Conservation (phyloP, 2,888 invertebrate species). For the Watsonalla cultraria region DNA sequence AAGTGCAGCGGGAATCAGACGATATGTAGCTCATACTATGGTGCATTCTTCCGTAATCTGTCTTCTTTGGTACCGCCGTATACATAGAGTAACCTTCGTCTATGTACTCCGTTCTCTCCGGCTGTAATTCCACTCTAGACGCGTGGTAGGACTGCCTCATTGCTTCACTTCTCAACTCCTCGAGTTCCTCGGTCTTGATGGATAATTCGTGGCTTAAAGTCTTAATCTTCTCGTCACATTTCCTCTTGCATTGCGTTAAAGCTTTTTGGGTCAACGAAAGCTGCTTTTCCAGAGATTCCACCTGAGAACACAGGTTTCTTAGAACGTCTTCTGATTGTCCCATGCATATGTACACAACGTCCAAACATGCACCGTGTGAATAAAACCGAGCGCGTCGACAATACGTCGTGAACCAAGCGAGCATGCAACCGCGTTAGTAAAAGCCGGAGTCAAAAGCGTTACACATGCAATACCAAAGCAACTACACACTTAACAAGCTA, state of each 20-base stretch:
- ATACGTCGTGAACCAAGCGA: slow-evolving; percentile 38
- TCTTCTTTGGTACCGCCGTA: slow-evolving; percentile 70
- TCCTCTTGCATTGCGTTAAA: slow-evolving; percentile 73
- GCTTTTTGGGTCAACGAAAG: slow-evolving; percentile 75
- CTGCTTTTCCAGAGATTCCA: slow-evolving; percentile 79
- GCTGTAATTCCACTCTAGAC: slow-evolving; percentile 64
- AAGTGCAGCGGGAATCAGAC: slow-evolving; percentile 63
- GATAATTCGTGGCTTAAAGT: slow-evolving; percentile 79
- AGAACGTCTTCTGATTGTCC: slow-evolving; percentile 44
- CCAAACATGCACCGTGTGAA: slow-evolving; percentile 46
- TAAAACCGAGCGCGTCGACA: background rate
- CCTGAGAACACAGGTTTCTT: slow-evolving; percentile 75
- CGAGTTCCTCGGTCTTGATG: slow-evolving; percentile 73
- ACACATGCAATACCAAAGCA: slow-evolving; percentile 31
- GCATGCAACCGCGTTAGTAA: slow-evolving; percentile 36
- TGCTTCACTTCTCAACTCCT: slow-evolving; percentile 66
- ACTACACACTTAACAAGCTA: slow-evolving; percentile 27
- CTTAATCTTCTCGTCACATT: slow-evolving; percentile 76
- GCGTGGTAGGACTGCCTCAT: slow-evolving; percentile 67
- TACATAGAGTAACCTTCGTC: slow-evolving; percentile 72
- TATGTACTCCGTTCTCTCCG: slow-evolving; percentile 68
- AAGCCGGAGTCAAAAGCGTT: slow-evolving; percentile 40
- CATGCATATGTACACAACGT: slow-evolving; percentile 61
- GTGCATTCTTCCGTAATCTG: slow-evolving; percentile 68
- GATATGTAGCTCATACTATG: slow-evolving; percentile 72